Conservation (phyloP, 2,888 invertebrate species). For the Drosophila demipolita region DNA sequence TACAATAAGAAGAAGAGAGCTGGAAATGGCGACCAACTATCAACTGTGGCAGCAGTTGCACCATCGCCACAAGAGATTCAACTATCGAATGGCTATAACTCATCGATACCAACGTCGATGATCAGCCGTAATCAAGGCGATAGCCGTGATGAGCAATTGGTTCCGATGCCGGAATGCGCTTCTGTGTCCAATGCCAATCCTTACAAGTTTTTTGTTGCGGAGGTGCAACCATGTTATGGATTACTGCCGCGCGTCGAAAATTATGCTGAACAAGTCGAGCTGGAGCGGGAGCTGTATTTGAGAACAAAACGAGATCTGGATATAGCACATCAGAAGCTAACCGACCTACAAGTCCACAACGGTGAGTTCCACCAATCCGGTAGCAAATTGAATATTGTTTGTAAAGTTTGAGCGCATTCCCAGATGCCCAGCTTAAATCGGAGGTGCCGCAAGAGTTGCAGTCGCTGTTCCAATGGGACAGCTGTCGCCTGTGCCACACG, state of each 20-base stretch:
- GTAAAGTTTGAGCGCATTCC: neutral
- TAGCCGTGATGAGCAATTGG: neutral
- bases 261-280: neutral
- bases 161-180: neutral
- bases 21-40: neutral
- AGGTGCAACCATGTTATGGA: slow-evolving; percentile 4
- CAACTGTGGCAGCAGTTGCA: neutral
- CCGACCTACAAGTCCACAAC: slow-evolving; percentile 30
- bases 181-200: neutral
- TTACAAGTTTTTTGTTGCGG: neutral
- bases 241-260: slow-evolving; percentile 23
- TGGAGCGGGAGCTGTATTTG: slow-evolving; percentile 25
- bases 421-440: slow-evolving; percentile 14
- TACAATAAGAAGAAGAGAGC: slow-evolving; percentile 4
- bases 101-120: neutral
- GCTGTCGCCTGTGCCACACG: slow-evolving; percentile 58
- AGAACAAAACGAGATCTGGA: slow-evolving; percentile 18
- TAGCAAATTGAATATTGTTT: neutral
- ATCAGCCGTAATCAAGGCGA: neutral
- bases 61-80: neutral
- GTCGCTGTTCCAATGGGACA: slow-evolving; percentile 61
- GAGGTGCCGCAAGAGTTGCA: slow-evolving; percentile 50
- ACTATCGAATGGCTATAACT: neutral
- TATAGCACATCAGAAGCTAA: slow-evolving; percentile 11
- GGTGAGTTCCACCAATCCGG: neutral